Conservation (phyloP, 2,113 vertebrate genomes). For the Coryphaenoides rupestris region DNA sequence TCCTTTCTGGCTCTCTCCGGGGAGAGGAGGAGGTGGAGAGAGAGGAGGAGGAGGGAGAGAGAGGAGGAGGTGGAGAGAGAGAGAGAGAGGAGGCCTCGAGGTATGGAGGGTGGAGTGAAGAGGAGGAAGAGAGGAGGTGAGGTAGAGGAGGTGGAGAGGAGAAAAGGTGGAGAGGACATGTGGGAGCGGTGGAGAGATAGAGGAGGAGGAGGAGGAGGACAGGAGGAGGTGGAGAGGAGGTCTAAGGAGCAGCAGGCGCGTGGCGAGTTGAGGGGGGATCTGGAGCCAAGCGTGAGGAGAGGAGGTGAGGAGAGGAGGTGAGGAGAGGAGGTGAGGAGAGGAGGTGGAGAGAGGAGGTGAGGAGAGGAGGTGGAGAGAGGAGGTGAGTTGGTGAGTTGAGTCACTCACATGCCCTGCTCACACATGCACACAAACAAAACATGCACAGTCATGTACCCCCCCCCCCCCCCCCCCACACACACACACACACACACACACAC, state of each 20-base stretch:
- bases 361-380: too few species aligned
- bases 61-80: too few species aligned
- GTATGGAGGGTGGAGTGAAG: too few species aligned
- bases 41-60: too few species aligned
- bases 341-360: conserved; percentile 12
- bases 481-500: conserved; percentile 11
- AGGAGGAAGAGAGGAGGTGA: too few species aligned
- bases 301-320: not conserved
- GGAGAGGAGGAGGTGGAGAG: too few species aligned
- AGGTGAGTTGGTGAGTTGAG: too few species aligned
- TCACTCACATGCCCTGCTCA: not conserved
- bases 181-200: conserved; percentile 28
- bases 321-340: conserved; percentile 15
- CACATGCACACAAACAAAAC: not conserved
- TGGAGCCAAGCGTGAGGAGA: not conserved
- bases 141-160: conserved; percentile 70
- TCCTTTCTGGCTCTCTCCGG: too few species aligned
- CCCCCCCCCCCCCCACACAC: too few species aligned
- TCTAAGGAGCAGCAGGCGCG: conserved; percentile 33
- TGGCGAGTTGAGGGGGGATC: conserved; percentile 30
- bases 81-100: too few species aligned
- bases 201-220: conserved; percentile 51
- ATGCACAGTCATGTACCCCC: too few species aligned
- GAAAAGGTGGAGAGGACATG: conserved; percentile 55
- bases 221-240: conserved; percentile 24